phyloP scores from a whole-genome alignment of 2,888 invertebrate species.

The Megastigmus dorsalis region DNA sequence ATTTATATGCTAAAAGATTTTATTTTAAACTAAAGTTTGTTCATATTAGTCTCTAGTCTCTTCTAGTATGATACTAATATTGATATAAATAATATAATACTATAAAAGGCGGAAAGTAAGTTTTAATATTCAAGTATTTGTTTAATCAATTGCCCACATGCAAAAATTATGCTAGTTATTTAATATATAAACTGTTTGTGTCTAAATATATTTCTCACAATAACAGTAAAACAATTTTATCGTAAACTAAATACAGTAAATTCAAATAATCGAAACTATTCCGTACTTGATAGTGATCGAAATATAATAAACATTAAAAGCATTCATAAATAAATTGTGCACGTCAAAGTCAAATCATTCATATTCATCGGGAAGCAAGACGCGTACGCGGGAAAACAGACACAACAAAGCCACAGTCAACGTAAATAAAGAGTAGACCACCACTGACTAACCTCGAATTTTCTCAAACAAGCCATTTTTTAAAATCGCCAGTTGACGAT shows the following conservation, averaged over 20 bases:
- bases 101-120: too few relatives aligned
- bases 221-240: background rate
- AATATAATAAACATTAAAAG: background rate
- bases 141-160: background rate
- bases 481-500: background rate
- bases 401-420: conserved; percentile 10
- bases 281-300: background rate
- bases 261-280: background rate
- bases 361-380: background rate
- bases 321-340: background rate
- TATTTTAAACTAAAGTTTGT: too few relatives aligned
- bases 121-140: too few relatives aligned
- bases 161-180: background rate
- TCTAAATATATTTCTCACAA: background rate
- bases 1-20: too few relatives aligned
- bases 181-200: background rate
- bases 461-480: conserved; percentile 47
- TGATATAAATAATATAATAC: too few relatives aligned
- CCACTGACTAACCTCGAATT: conserved; percentile 54
- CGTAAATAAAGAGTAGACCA: background rate
- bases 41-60: too few relatives aligned
- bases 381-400: conserved; percentile 18
- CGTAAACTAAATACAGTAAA: background rate
- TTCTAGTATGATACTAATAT: too few relatives aligned
- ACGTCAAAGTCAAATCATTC: conserved; percentile 3